Evolutionary conservation across 2,113 vertebrate genomes (phyloP), one percentile per base, ranked within the genome.

Genomic region (Chloebia gouldiae): DNA sequence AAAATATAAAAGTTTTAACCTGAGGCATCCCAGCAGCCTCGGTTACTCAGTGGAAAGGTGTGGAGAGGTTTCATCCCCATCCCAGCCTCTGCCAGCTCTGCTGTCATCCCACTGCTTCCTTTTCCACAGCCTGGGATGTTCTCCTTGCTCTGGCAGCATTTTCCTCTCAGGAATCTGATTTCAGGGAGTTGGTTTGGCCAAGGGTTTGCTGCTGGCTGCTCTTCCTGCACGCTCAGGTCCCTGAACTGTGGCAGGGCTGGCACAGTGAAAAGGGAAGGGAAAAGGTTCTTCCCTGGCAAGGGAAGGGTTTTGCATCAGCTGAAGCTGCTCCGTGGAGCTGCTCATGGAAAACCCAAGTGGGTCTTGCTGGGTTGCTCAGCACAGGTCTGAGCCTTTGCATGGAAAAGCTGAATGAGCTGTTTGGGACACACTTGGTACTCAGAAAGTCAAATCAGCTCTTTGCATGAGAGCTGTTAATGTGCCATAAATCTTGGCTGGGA

Each of bases 11-110:
- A 57, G 4, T 21, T 3, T 9, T 24, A 31, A n/a, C 33, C 21
- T 57, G 54, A 57, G 54, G 21, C 13, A n/a, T 23, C 33, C 15
- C 15, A 11, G 50, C 35, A 25, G 12, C 4, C 13, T 57, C 22
- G 5, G 8, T n/a, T 66, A 1, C 40, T 56, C 5, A 1, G 2
- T n/a, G n/a, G 22, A 33, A 39, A 49, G 7, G 9, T 30, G n/a
- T 45, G 85, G 5, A 18, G 57, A 44, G 50, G 9, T 31, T 57
- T 19, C 57, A 71, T 40, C 65, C 54, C 75, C n/a, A 30, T 47
- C 13, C 75, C 65, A 79, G 15, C 45, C 68, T 24, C 35, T 73
- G 56, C 66, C 83, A 60, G 72, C 63, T 44, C 2, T 69, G 72
- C 49, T 54, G 6, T 16, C 84, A 40, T 21, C 84, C 47, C 73